Percentiles rank a stretch among this genome's conserved stretches.
Evolutionary conservation across 2,797 vertebrate species (phyloP).

Genomic region (Muraenolepis orangiensis): DNA sequence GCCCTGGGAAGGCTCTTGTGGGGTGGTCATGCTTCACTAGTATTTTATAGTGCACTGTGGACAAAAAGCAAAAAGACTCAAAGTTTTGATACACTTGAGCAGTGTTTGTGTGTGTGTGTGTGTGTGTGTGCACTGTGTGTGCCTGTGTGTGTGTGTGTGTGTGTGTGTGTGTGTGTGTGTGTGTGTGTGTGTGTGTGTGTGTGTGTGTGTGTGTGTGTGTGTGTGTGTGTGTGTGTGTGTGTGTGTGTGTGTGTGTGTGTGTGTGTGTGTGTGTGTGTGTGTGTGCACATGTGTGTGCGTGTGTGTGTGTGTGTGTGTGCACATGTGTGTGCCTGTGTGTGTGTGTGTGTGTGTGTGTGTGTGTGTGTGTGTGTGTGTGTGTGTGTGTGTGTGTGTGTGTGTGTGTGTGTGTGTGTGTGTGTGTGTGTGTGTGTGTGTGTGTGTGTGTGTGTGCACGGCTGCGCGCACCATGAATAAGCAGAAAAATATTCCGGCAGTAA

Average conservation of each 20-base stretch:
- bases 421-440: too few relatives aligned
- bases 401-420: too few relatives aligned
- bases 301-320: too few relatives aligned
- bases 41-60: background rate
- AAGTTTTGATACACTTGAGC: slow-evolving; percentile 7
- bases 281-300: too few relatives aligned
- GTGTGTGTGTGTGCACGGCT: background rate
- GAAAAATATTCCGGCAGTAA: background rate
- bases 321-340: background rate
- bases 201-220: background rate
- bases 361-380: background rate
- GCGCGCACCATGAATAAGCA: background rate
- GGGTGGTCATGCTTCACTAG: background rate
- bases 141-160: background rate
- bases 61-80: background rate
- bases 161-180: background rate
- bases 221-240: background rate
- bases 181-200: background rate
- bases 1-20: background rate
- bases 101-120: background rate
- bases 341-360: background rate
- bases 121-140: background rate
- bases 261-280: too few relatives aligned
- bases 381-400: too few relatives aligned
- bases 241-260: background rate